Base-by-base conservation (phyloP, 2,888 invertebrate genomes). In the Pyrocoelia pectoralis region DNA sequence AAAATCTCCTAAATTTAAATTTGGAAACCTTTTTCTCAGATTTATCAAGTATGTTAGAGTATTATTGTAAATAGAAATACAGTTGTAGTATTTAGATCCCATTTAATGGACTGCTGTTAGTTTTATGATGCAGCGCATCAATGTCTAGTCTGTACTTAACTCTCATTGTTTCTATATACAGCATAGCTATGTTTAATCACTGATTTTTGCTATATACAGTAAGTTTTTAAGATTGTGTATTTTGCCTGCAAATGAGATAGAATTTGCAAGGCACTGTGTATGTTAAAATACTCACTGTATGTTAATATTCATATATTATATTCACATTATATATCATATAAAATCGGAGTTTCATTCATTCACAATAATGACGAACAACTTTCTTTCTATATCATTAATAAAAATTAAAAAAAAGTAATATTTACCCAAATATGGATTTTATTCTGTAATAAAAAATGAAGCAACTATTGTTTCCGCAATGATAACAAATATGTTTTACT, bases 91-190 rank as follows among this genome's bases (percentile, higher is more conserved):
- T 73, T 66, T 76, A 75, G 70, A 62, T 68, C 68, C 75, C 74
- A 76, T 77, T 62, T 76, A 77, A 75, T 77, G 75, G 76, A 76
- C 75, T 74, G 75, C 75, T 76, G 74, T 77, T 77, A 77, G 74
- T 73, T n/a, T 24, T 74, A 71, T 61, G 77, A 74, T 77, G 78
- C 78, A 67, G 73, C 74, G 77, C 79, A 74, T 78, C 77, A 70
- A 75, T 77, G 76, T 79, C 80, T 80, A 80, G 80, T 80, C 80
- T 80, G 77, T 79, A 80, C 78, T 79, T 80, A 77, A 76, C 74
- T 76, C 74, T 72, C 70, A 74, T 74, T 73, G 73, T 75, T 76
- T 77, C 75, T 72, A 71, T 72, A 68, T 70, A 72, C 65, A 67
- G 68, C 66, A 61, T 72, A 72, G 71, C 71, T 72, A 71, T 71